A percentile compares a stretch with the other conserved stretches of the same genome.
phyloP scores from a whole-genome alignment of 1,140 invertebrate genomes.

The Leptinotarsa undecemlineata region DNA sequence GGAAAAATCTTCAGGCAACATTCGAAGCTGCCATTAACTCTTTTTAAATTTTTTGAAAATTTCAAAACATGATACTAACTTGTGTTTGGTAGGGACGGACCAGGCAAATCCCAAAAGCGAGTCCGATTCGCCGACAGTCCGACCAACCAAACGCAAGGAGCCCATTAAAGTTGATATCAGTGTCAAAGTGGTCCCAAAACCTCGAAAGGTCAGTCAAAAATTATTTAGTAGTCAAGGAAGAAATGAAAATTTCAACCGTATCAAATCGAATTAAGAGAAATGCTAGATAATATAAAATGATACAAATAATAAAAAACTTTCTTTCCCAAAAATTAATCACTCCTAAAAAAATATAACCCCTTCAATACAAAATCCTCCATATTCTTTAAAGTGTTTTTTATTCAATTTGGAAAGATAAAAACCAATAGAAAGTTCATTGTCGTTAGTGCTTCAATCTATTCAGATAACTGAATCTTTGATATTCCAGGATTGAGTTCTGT shows the following conservation, averaged over 20 bases:
- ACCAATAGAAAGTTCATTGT: no score
- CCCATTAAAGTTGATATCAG: slow-evolving; percentile 79
- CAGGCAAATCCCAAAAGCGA: slow-evolving; percentile 49
- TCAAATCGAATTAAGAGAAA: not conserved
- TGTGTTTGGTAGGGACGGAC: slow-evolving; percentile 56
- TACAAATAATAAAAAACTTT: no score
- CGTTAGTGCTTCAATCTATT: no score
- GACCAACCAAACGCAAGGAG: slow-evolving; percentile 74
- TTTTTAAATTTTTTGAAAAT: no score
- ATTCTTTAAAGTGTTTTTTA: not conserved
- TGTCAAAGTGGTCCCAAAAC: slow-evolving; percentile 74
- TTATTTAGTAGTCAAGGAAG: not conserved
- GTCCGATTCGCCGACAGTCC: slow-evolving; percentile 64
- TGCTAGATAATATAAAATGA: not conserved
- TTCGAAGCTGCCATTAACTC: no score
- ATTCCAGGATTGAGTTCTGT: no score
- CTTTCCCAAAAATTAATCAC: no score
- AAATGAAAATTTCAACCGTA: not conserved
- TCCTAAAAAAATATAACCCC: no score
- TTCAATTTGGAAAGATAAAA: no score
- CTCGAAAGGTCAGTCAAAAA: slow-evolving; percentile 53
- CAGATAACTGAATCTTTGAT: no score
- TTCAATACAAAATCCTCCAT: no score
- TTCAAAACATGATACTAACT: slow-evolving; percentile 30
- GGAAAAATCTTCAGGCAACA: no score